Evolutionary conservation across 2,888 invertebrate genomes (phyloP), one percentile per base, ranked within the genome.

Genomic region (Crepidodera aurea): DNA sequence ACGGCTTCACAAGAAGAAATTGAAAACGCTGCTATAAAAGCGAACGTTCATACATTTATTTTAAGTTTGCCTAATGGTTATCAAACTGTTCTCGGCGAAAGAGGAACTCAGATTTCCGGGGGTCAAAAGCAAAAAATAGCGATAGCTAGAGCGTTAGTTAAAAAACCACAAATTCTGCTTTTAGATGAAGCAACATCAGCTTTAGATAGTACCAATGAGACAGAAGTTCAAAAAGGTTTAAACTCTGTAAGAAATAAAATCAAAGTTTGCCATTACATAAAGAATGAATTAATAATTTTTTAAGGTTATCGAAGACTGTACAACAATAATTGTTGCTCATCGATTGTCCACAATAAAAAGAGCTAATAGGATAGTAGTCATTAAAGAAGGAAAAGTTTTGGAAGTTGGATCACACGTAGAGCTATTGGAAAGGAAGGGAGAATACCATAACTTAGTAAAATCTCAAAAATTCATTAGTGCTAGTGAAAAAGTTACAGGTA

Each of bases 81-180:
- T 74, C 86, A 93, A 29, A 94, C 94, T 0, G 75, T 92, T 51
- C 93, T 94, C 7, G 94, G 94, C 2, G 93, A 94, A 75, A 84
- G 91, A 61, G 94, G 94, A 1, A 89, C 92, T 0, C 90, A 91
- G 58, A 77, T 92, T 39, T 91, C 91, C 0, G 94, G 94, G 10
- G 94, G 94, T 0, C 94, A 95, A 8, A 55, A 55, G 19, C 55
- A 55, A 55, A 44, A 22, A 19, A 46, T 55, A 7, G 46, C 46
- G 3, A 55, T 55, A 12, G 55, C 55, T 10, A 44, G 55, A 55
- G 46, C 55, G 1, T 15, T 55, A n/a, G n/a, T 55, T 13, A 55
- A 19, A 46, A 32, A 44, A 25, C 55, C 55, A 1, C 13, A 44
- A 22, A 19, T 55, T 18, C 19, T 55, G 13, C n/a, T 55, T 10